phyloP scores from a whole-genome alignment of 2,888 invertebrate species.

The Poecilobothrus nobilitatus region DNA sequence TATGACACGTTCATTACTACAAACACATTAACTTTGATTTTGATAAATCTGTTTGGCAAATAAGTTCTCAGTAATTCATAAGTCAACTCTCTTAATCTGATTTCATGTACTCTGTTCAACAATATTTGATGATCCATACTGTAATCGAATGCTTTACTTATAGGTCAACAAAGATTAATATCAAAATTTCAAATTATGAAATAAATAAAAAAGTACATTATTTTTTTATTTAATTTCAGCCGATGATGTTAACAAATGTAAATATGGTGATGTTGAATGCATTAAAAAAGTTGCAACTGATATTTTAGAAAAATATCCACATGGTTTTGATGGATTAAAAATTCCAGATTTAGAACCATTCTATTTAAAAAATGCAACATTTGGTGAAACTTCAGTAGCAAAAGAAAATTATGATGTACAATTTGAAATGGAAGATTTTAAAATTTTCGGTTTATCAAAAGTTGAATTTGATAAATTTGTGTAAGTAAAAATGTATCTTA shows the following conservation, averaged over 20 bases:
- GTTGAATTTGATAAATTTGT: conserved; percentile 24
- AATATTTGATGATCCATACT: too few relatives aligned
- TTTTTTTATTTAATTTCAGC: conserved; percentile 22
- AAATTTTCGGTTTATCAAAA: conserved; percentile 27
- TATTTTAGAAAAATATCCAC: conserved; percentile 27
- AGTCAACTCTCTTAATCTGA: too few relatives aligned
- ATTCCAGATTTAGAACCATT: conserved; percentile 27
- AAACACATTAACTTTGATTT: too few relatives aligned
- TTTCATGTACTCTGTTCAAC: too few relatives aligned
- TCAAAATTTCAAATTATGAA: too few relatives aligned
- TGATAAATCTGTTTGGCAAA: too few relatives aligned
- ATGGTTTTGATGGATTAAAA: conserved; percentile 29
- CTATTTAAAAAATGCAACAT: conserved; percentile 23
- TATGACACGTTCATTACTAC: too few relatives aligned
- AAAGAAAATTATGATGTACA: conserved; percentile 27
- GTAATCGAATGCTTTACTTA: too few relatives aligned
- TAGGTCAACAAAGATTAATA: too few relatives aligned
- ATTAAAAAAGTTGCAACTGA: conserved; percentile 26
- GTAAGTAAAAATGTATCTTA: neutral
- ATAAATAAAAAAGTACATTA: too few relatives aligned
- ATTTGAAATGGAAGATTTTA: conserved; percentile 26
- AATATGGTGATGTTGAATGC: conserved; percentile 28
- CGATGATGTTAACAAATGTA: conserved; percentile 28
- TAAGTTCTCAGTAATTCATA: too few relatives aligned
- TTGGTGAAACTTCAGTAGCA: conserved; percentile 22